Conservation (phyloP, 2,797 vertebrate species). For the Semaprochilodus insignis region DNA sequence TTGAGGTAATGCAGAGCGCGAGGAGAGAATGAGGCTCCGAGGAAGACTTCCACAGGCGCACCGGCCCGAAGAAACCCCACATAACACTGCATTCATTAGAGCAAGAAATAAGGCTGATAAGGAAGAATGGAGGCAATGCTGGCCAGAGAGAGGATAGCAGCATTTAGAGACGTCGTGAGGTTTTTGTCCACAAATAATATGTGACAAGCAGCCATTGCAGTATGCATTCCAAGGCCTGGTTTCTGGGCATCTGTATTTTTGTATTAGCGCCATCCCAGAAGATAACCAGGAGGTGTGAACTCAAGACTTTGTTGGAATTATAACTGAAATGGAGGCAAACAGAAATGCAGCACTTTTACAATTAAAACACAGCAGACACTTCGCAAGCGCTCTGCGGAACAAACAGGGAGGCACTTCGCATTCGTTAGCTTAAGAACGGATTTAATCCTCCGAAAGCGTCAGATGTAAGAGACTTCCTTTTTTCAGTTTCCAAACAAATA, state of each 20-base stretch:
- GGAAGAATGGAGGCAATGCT: conserved; percentile 29
- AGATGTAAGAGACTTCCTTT: not conserved
- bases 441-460: conserved; percentile 1
- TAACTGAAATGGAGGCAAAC: not conserved
- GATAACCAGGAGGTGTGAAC: not conserved
- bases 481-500: conserved; percentile 4
- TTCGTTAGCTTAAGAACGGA: conserved; percentile 2
- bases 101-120: conserved; percentile 50
- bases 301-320: conserved; percentile 9
- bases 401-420: not conserved
- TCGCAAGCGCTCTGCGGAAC: not conserved
- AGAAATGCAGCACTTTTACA: not conserved
- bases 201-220: conserved; percentile 34
- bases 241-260: not conserved
- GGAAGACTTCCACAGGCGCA: conserved; percentile 66
- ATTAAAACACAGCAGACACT: conserved; percentile 16
- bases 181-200: conserved; percentile 35
- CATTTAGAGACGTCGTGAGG: conserved; percentile 25
- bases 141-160: conserved; percentile 32
- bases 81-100: conserved; percentile 61
- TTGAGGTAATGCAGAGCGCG: conserved; percentile 76
- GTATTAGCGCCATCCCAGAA: not conserved
- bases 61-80: conserved; percentile 21
- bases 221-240: not conserved
- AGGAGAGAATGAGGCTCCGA: conserved; percentile 73